Evolutionary conservation across 2,797 vertebrate genomes (phyloP).

Genomic region (Saxicola maurus): DNA sequence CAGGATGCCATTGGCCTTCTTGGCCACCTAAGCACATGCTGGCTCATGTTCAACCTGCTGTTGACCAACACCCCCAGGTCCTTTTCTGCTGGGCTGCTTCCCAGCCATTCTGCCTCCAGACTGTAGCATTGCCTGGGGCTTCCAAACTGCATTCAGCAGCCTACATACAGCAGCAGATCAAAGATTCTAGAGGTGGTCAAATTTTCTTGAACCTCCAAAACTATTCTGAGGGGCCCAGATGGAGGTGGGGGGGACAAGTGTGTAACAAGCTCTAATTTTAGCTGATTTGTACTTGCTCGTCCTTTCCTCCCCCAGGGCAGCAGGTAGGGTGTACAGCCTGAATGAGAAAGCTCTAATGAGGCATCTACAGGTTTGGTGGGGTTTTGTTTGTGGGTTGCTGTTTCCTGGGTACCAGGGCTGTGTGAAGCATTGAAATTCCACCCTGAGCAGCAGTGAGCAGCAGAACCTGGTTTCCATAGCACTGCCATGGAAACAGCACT

Average conservation of each 20-base stretch:
- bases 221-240: not conserved
- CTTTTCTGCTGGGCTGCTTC: not conserved
- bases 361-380: not conserved
- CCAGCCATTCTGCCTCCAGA: not conserved
- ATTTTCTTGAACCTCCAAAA: conserved; percentile 26
- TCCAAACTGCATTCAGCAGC: not conserved
- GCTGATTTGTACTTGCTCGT: not conserved
- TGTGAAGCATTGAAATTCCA: conserved; percentile 67
- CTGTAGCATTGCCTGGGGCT: not conserved
- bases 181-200: not conserved
- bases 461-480: conserved; percentile 78
- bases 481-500: conserved; percentile 74
- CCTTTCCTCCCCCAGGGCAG: not conserved
- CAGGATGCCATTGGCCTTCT: not conserved
- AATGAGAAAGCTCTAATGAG: conserved; percentile 15
- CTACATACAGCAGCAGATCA: not conserved
- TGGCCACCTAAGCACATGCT: not conserved
- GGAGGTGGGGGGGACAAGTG: not conserved
- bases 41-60: not conserved
- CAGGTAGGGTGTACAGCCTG: not conserved
- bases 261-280: not conserved
- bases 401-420: conserved; percentile 35
- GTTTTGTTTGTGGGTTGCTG: conserved; percentile 23
- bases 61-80: not conserved
- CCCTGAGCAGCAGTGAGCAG: conserved; percentile 61